phyloP scores from a whole-genome alignment of 2,888 invertebrate species.

The Acrocyrtus sp. region DNA sequence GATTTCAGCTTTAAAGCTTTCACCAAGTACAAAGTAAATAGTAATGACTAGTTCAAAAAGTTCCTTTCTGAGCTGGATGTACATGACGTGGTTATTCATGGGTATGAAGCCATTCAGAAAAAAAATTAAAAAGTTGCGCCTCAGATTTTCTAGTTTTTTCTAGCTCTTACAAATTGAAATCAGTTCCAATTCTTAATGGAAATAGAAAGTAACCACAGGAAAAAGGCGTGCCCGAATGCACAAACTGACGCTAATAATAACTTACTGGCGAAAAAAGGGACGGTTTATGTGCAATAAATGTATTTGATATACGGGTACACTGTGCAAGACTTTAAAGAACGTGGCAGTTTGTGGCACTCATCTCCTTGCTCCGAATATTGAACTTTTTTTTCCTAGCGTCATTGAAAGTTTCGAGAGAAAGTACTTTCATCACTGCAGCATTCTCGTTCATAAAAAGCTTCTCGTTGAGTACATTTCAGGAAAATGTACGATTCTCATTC shows the following conservation, averaged over 20 bases:
- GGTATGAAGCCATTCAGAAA: conserved; percentile 14
- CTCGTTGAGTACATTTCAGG: too few relatives aligned
- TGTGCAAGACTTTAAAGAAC: not conserved
- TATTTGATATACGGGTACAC: not conserved
- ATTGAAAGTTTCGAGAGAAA: conserved; percentile 26
- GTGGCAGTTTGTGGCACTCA: not conserved
- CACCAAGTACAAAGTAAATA: too few relatives aligned
- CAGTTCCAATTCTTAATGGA: too few relatives aligned
- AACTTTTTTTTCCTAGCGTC: conserved; percentile 14
- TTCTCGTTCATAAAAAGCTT: not conserved
- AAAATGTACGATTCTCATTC: too few relatives aligned
- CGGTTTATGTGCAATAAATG: conserved; percentile 5
- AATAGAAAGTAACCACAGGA: too few relatives aligned
- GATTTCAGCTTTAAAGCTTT: too few relatives aligned
- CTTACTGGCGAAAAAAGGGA: conserved; percentile 9
- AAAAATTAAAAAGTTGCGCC: conserved; percentile 35
- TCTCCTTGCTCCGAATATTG: conserved; percentile 10
- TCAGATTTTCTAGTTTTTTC: too few relatives aligned
- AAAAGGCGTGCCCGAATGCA: conserved; percentile 9
- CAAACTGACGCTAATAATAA: conserved; percentile 27
- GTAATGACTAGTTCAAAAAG: too few relatives aligned
- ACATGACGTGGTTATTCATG: too few relatives aligned
- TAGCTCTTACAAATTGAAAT: conserved; percentile 44
- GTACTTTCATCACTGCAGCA: conserved; percentile 13
- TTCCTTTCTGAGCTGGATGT: too few relatives aligned